Evolutionary conservation across 2,113 vertebrate species (phyloP), one percentile per base, ranked within the genome.

Genomic region (Spea bombifrons): DNA sequence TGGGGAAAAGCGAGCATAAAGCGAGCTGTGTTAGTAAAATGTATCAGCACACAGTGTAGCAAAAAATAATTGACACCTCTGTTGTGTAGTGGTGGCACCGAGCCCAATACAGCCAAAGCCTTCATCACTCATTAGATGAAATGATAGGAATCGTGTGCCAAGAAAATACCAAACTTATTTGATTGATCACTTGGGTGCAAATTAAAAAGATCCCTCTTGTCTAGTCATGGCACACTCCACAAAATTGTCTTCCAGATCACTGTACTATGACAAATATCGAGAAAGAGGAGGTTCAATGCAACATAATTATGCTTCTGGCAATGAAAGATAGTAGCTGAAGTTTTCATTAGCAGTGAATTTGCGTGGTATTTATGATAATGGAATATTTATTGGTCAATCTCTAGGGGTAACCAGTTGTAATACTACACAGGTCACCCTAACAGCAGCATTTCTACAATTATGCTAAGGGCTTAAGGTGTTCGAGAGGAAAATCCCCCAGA

Each of bases 31-130:
- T n/a, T 3, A 78, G 53, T 30, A 30, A 30, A 30, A 30, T 30
- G 30, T 30, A 30, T 2, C 30, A 30, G 30, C 30, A 30, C 30
- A 30, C 30, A 30, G 30, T 2, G 30, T 30, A 30, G 30, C 30
- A 8, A 45, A 66, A 76, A 78, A 78, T 78, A 78, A 78, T 78
- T 78, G 76, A 72, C 69, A 78, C 76, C 76, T 78, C 69, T 78
- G 76, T 65, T 30, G 76, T 70, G 46, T 15, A 68, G 53, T 71
- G 59, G 72, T 43, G 76, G 68, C 57, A 44, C 16, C 12, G 61
- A 5, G n/a, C 69, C 48, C 65, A 46, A 52, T 49, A 17, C 48
- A 65, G 68, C 45, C 67, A 72, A 66, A 49, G 49, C 15, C 64
- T 69, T 53, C 63, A 50, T 72, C 76, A 78, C 72, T 78, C 63